Evolutionary conservation across 2,888 invertebrate species (phyloP), one percentile per base, ranked within the genome.

Genomic region (Melinaea marsaeus): DNA sequence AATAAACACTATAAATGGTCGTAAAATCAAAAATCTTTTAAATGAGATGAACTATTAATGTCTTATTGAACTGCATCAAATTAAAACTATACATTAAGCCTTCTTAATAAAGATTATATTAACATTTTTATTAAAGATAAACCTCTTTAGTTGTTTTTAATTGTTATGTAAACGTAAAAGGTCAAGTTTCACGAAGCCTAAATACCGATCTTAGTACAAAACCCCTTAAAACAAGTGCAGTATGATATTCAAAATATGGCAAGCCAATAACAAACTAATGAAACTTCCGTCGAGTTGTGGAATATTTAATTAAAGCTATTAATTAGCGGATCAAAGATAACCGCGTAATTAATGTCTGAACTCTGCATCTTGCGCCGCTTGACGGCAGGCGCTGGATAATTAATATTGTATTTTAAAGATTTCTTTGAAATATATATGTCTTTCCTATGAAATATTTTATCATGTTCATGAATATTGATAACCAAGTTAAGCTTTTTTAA

Each of bases 261-360:
- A 13, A 13, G 51, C 56, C 51, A 54, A 46, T 56, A 46, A 47
- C 58, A 46, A 51, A 63, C 67, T 67, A 64, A 69, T 67, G 64
- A 67, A 64, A 66, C 61, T 72, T 69, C 68, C 65, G 72, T 71
- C 69, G 62, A 66, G 62, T 61, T 65, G 69, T 65, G 69, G 69
- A 71, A 71, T 72, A 72, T 74, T 74, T 72, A 71, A 74, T 73
- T 72, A 72, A 69, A 64, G 68, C 70, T 64, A 72, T 74, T 74
- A 74, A 73, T 74, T 71, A 71, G 65, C 70, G 72, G 72, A 72
- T 74, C 74, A 72, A 73, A 72, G 74, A 73, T 74, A 73, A 72
- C 72, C 70, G 68, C 64, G 68, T 71, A 67, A 72, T 74, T 74
- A 72, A 73, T 74, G 72, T 72, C 72, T 69, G 67, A 67, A 65